A percentile compares a stretch with the other conserved stretches of the same genome.
These are phyloP conservation scores for Forbesichthys agassizii DNA, from an alignment of 2,113 vertebrate genomes.

Conservation along the genomic window DNA sequence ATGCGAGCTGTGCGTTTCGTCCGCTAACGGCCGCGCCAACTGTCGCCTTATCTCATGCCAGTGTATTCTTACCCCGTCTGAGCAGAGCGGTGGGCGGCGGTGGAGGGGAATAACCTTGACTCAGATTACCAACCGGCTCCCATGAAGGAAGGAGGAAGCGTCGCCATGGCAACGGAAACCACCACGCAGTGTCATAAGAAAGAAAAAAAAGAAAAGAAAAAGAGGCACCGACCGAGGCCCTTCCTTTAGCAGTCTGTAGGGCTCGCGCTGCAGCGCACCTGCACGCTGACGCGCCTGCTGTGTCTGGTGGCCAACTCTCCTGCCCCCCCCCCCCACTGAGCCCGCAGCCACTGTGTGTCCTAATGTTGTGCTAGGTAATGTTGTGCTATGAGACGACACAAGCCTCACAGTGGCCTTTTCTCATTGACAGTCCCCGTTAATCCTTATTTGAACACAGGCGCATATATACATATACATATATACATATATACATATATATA, in stretches of 20 bases:
- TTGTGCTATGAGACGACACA: background rate
- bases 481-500: too few species aligned
- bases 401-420: background rate
- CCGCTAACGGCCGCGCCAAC: conserved; percentile 44
- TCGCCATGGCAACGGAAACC: conserved; percentile 86
- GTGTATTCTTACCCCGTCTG: conserved; percentile 64
- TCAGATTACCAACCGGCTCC: conserved; percentile 81
- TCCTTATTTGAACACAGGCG: too few species aligned
- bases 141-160: conserved; percentile 85
- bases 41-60: conserved; percentile 69
- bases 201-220: conserved; percentile 71
- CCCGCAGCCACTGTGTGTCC: conserved; percentile 19
- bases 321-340: conserved; percentile 23
- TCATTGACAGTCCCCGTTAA: background rate
- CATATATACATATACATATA: background rate
- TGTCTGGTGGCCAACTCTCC: conserved; percentile 39
- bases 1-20: conserved; percentile 33
- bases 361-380: background rate
- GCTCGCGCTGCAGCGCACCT: conserved; percentile 62
- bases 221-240: conserved; percentile 54
- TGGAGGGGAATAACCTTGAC: conserved; percentile 79
- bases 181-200: conserved; percentile 78
- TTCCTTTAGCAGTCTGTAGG: conserved; percentile 64
- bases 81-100: conserved; percentile 41
- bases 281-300: conserved; percentile 58